Percentiles rank a stretch among this genome's conserved stretches.
phyloP scores from a whole-genome alignment of 2,797 vertebrate species.

The Caiman crocodilus region DNA sequence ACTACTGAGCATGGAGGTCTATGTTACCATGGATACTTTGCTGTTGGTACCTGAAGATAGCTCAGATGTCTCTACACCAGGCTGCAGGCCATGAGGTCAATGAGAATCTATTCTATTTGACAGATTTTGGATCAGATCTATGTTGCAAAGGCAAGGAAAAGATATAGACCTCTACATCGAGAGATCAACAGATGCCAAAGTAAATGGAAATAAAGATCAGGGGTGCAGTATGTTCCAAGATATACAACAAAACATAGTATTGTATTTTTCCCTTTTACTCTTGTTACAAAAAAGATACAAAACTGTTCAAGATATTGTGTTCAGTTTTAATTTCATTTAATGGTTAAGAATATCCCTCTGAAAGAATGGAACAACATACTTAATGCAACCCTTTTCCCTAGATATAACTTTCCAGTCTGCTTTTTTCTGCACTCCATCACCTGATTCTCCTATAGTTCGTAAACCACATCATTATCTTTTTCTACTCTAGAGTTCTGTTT shows the following conservation, averaged over 20 bases:
- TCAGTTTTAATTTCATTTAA: not conserved
- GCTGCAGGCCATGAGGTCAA: not conserved
- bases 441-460: not conserved
- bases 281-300: not conserved
- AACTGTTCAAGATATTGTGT: not conserved
- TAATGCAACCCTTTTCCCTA: not conserved
- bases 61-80: too few species aligned
- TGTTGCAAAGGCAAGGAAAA: not conserved
- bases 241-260: not conserved
- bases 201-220: not conserved
- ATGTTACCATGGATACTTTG: too few species aligned
- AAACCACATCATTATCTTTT: not conserved
- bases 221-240: not conserved
- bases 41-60: too few species aligned
- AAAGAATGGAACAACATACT: not conserved
- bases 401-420: not conserved
- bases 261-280: not conserved
- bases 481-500: not conserved
- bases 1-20: too few species aligned
- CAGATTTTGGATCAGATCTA: not conserved
- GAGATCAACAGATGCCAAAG: not conserved
- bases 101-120: not conserved
- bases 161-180: not conserved
- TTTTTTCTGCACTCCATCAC: not conserved
- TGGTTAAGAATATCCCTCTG: not conserved